Conservation (phyloP, 2,113 vertebrate genomes). For the Sinocyclocheilus anophthalmus region DNA sequence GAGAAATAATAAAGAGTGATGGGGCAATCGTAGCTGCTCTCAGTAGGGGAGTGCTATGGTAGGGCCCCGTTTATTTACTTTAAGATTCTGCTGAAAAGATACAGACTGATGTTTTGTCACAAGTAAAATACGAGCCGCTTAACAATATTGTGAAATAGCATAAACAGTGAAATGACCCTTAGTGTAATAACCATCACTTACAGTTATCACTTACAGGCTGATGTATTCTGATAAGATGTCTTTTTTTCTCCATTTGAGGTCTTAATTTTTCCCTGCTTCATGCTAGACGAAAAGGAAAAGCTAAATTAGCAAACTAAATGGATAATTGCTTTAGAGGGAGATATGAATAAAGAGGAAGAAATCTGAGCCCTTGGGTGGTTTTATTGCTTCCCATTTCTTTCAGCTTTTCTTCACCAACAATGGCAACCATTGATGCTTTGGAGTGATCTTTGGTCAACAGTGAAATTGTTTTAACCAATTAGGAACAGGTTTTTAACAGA, state of each 20-base stretch:
- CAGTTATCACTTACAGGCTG: background rate
- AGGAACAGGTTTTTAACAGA: constrained; percentile 9
- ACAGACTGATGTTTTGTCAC: constrained; percentile 59
- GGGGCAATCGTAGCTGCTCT: constrained; percentile 43
- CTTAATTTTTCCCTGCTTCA: constrained; percentile 1
- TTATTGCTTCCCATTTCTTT: constrained; percentile 46
- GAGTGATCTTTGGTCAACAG: constrained; percentile 54
- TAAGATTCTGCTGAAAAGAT: constrained; percentile 54
- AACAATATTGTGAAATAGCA: constrained; percentile 57
- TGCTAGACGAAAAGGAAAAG: constrained; percentile 47
- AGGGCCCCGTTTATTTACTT: constrained; percentile 57
- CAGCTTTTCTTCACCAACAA: constrained; percentile 48
- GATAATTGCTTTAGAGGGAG: constrained; percentile 46
- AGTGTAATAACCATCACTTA: constrained; percentile 57
- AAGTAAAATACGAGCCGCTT: constrained; percentile 58
- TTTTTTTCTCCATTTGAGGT: constrained; percentile 32
- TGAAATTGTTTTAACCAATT: constrained; percentile 1
- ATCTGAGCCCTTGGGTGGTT: constrained; percentile 52
- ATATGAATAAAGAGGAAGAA: constrained; percentile 45
- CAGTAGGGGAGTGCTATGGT: constrained; percentile 47
- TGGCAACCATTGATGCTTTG: constrained; percentile 54
- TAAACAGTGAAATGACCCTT: constrained; percentile 55
- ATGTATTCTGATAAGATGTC: constrained; percentile 48
- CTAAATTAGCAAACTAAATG: constrained; percentile 52
- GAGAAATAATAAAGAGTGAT: constrained; percentile 50